Base-by-base conservation (phyloP, 2,797 vertebrate genomes). In the Coccyzus lansbergi region DNA sequence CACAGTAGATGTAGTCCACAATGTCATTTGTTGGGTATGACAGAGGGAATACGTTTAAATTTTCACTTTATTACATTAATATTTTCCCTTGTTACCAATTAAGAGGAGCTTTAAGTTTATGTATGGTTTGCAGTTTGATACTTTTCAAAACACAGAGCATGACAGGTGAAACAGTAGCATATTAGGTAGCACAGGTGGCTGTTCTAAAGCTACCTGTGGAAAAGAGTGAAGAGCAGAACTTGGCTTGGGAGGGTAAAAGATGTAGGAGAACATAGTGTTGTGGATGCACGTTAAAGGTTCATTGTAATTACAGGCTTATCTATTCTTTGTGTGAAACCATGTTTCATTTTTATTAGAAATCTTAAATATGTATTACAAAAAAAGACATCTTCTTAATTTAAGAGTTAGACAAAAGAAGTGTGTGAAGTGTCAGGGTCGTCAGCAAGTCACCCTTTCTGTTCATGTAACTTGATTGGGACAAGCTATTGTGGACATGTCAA, bases 331-430 rank as follows among this genome's bases (percentile, higher is more conserved):
- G 95, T 96, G 94, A 96, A 95, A 82, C 71, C 71, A 94, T 81
- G 75, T 96, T 96, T 93, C 90, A 74, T 80, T 94, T 95, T 95
- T 96, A 96, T 96, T 95, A 95, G 76, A 89, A 95, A 96, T 86
- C 93, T 97, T 88, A 95, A 96, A 86, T 96, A 68, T 40, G 91
- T 63, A 87, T 97, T 97, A 95, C 92, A 96, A 87, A 95, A 46
- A 77, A 28, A 5, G 65, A 33, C 42, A 68, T 83, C 40, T 71
- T 52, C 28, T 69, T 87, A 81, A 83, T 86, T 76, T 83, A 81
- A 90, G 90, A 90, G 77, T 78, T 90, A 89, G 95, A 84, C 55
- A 94, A 95, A 92, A 14, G 55, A 92, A 90, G 63, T 33, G 52
- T 81, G 78, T 94, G 89, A 90, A 86, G 74, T 25, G 58, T 83